These are phyloP conservation scores for Anser brachyrhynchus DNA, from an alignment of 2,113 vertebrate genomes.

Conservation along the genomic window DNA sequence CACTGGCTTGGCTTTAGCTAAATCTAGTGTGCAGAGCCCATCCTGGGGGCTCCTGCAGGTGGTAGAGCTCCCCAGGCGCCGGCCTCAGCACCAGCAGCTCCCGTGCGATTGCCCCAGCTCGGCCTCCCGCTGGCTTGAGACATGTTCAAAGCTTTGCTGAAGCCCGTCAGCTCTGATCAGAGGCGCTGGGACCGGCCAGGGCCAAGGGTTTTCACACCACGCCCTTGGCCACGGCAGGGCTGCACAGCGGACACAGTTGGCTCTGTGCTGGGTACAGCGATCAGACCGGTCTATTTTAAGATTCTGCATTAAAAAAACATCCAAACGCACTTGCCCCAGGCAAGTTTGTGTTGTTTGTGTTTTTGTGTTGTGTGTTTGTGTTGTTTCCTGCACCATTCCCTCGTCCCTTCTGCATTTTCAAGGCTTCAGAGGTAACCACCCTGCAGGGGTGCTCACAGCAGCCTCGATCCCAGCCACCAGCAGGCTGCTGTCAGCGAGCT, in stretches of 20 bases:
- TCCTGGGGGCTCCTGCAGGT: neutral
- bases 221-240: neutral
- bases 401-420: fast-evolving
- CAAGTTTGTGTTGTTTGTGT: neutral
- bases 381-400: fast-evolving
- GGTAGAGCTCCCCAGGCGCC: neutral
- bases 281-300: neutral
- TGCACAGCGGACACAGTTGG: fast-evolving
- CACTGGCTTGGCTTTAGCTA: neutral
- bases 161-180: fast-evolving
- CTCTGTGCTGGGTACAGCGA: neutral
- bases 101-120: too few species aligned
- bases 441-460: too few species aligned
- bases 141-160: neutral
- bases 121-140: neutral
- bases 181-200: neutral
- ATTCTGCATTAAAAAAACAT: neutral
- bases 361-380: neutral
- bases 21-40: neutral
- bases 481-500: neutral
- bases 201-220: fast-evolving
- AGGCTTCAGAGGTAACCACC: neutral
- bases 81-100: neutral
- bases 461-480: too few species aligned
- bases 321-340: neutral